Evolutionary conservation across 2,113 vertebrate genomes (phyloP).

Genomic region (Dolichallabes microphthalmus): DNA sequence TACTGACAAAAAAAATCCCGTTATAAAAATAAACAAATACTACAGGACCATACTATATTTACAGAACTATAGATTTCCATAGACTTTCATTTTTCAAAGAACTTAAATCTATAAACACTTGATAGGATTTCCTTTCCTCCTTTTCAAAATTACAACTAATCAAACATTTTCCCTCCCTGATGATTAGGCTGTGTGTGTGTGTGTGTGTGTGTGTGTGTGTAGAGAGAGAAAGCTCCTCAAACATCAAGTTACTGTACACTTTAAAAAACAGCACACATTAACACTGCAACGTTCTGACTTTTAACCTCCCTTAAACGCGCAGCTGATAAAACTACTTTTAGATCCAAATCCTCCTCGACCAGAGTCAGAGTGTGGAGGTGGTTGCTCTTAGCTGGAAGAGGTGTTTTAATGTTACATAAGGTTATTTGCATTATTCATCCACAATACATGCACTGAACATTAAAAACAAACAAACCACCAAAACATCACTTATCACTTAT

Average conservation of each 20-base stretch:
- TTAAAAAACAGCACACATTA: background rate
- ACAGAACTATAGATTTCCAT: too few relatives aligned
- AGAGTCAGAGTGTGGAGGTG: background rate
- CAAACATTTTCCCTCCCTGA: background rate
- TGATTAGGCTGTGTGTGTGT: background rate
- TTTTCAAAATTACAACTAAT: background rate
- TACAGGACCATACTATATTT: too few relatives aligned
- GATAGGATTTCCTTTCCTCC: too few relatives aligned
- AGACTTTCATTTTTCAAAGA: too few relatives aligned
- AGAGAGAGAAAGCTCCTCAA: background rate
- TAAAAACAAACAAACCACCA: background rate
- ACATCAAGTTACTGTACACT: background rate
- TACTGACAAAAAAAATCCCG: too few relatives aligned
- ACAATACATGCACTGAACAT: background rate
- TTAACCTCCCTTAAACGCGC: too few relatives aligned
- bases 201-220: too few relatives aligned
- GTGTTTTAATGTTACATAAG: conserved; percentile 11
- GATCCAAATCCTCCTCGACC: background rate
- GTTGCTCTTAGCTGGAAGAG: background rate
- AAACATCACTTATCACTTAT: background rate
- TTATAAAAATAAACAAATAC: too few relatives aligned
- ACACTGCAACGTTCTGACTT: background rate
- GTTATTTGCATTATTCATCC: conserved; percentile 15
- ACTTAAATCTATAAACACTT: too few relatives aligned
- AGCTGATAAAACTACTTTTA: background rate